phyloP scores from a whole-genome alignment of 2,888 invertebrate genomes.

The Synergus umbraculus region DNA sequence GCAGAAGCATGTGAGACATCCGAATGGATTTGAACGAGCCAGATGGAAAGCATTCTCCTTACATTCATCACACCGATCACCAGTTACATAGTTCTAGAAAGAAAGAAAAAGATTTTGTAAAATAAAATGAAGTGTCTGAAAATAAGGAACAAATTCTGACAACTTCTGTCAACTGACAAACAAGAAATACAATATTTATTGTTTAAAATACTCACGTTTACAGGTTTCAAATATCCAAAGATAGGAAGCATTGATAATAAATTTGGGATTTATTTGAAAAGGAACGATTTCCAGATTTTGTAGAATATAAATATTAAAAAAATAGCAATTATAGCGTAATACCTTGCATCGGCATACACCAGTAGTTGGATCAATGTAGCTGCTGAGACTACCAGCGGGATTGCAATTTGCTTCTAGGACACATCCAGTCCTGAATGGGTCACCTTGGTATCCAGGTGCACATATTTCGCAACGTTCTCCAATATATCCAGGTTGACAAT shows the following conservation, averaged over 20 bases:
- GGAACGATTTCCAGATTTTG: slow-evolving; percentile 26
- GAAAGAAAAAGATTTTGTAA: slow-evolving; percentile 54
- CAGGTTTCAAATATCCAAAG: slow-evolving; percentile 48
- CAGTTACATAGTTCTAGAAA: slow-evolving; percentile 84
- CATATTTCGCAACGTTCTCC: slow-evolving; percentile 90
- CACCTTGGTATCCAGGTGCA: slow-evolving; percentile 88
- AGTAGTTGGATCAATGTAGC: slow-evolving; percentile 78
- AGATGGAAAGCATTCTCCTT: slow-evolving; percentile 91
- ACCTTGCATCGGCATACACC: slow-evolving; percentile 87
- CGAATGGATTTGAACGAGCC: slow-evolving; percentile 87
- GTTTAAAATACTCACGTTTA: slow-evolving; percentile 44
- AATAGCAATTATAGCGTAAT: slow-evolving; percentile 56
- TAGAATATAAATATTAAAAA: slow-evolving; percentile 14
- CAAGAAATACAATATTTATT: background rate
- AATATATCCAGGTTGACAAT: slow-evolving; percentile 88
- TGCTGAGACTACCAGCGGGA: slow-evolving; percentile 82
- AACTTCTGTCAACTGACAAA: background rate
- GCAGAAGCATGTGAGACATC: slow-evolving; percentile 98
- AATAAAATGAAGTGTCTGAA: background rate
- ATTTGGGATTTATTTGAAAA: slow-evolving; percentile 32
- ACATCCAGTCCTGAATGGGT: slow-evolving; percentile 88
- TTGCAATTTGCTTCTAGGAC: slow-evolving; percentile 83
- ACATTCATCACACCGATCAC: slow-evolving; percentile 92
- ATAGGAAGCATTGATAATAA: slow-evolving; percentile 50
- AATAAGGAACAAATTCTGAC: background rate